phyloP scores from a whole-genome alignment of 2,113 vertebrate genomes.

The Sminthopsis crassicaudata region DNA sequence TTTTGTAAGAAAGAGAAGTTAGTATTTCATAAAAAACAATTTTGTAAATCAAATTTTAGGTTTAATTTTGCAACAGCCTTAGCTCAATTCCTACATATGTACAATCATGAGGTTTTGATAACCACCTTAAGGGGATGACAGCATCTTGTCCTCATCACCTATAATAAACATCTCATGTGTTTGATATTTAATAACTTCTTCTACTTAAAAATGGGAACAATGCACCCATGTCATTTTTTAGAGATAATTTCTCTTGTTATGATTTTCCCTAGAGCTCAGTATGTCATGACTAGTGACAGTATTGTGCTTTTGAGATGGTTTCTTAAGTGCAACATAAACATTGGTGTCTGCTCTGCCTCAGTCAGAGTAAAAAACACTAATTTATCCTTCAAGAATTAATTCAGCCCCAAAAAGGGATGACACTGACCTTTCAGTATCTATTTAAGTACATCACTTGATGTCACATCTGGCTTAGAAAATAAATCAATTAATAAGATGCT shows the following conservation, averaged over 20 bases:
- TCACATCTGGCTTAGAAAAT: constrained; percentile 14
- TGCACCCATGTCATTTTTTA: constrained; percentile 56
- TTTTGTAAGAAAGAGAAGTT: constrained; percentile 17
- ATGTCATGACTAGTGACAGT: constrained; percentile 59
- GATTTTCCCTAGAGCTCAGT: constrained; percentile 60
- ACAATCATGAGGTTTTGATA: constrained; percentile 6
- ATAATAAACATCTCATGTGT: neutral
- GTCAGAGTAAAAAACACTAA: constrained; percentile 63
- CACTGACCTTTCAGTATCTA: constrained; percentile 52
- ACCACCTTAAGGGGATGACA: neutral
- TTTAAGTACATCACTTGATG: constrained; percentile 61
- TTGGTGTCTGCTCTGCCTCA: constrained; percentile 78
- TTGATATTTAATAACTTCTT: constrained; percentile 65
- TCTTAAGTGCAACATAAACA: constrained; percentile 77
- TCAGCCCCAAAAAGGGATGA: constrained; percentile 69
- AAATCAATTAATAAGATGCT: constrained; percentile 55
- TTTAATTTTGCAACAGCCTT: neutral
- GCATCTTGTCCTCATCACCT: neutral
- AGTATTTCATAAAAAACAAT: neutral
- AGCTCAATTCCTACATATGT: neutral
- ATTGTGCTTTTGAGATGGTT: constrained; percentile 70
- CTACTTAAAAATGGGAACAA: constrained; percentile 56
- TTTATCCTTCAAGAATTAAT: constrained; percentile 71
- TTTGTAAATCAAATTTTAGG: neutral
- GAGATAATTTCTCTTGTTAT: constrained; percentile 60